Evolutionary conservation across 1,140 invertebrate genomes (phyloP).

Genomic region (Stegodyphus mimosarum): DNA sequence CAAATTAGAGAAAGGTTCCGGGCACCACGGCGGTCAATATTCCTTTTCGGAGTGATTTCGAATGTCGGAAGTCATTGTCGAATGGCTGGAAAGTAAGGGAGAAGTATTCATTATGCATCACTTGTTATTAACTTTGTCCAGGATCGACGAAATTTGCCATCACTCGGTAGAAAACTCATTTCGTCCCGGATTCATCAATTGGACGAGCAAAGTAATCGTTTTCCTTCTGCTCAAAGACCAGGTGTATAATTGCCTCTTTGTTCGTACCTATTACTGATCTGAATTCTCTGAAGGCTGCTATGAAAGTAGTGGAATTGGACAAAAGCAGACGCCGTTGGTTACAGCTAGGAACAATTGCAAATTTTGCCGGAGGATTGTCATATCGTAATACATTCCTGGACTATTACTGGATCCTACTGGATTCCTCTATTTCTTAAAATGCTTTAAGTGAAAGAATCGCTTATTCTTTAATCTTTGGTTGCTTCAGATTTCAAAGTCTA

Average conservation of each 20-base stretch:
- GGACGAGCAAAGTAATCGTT: slow-evolving; percentile 22
- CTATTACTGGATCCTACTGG: no score
- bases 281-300: background rate
- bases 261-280: slow-evolving; percentile 16
- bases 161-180: slow-evolving; percentile 30
- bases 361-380: no score
- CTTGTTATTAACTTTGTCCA: slow-evolving; percentile 36
- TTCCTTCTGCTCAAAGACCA: background rate
- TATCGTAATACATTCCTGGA: no score
- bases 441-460: no score
- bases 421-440: no score
- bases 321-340: no score
- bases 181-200: slow-evolving; percentile 25
- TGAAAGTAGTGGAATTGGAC: no score
- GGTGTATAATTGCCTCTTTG: slow-evolving; percentile 1
- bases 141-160: slow-evolving; percentile 8
- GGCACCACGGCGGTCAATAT: background rate
- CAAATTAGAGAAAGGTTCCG: slow-evolving; percentile 4
- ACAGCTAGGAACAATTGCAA: no score
- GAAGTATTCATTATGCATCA: slow-evolving; percentile 27
- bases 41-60: no score
- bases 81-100: background rate
- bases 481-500: no score
- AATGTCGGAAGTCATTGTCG: background rate
- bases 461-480: no score